Conservation (phyloP, 2,113 vertebrate genomes). For the Phalacrocorax carbo region DNA sequence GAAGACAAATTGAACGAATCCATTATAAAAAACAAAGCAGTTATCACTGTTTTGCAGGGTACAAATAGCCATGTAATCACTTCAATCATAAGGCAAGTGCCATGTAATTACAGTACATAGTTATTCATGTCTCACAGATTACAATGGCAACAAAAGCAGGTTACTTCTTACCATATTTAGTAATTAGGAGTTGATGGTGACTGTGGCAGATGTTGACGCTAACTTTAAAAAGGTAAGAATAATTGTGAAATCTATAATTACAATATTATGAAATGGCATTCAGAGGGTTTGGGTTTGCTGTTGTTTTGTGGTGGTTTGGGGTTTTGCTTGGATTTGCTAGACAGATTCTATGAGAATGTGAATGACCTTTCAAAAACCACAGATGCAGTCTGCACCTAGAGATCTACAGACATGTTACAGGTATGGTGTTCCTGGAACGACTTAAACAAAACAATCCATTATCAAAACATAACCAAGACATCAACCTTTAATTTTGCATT, state of each 20-base stretch:
- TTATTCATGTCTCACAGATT: neutral
- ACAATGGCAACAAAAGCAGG: neutral
- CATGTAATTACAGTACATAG: neutral
- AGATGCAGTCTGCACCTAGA: neutral
- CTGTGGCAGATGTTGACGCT: neutral
- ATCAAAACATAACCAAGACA: neutral
- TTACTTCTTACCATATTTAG: constrained; percentile 10
- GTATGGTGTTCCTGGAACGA: neutral
- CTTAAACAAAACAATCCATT: neutral
- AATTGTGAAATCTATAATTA: neutral
- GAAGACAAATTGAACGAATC: neutral
- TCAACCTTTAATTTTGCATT: neutral
- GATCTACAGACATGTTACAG: neutral
- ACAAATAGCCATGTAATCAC: constrained; percentile 9
- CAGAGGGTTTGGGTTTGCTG: neutral
- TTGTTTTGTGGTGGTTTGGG: neutral
- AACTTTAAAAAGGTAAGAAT: neutral
- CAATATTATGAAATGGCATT: neutral
- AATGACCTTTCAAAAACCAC: neutral
- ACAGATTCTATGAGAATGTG: neutral
- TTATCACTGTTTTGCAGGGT: neutral
- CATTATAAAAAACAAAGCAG: neutral
- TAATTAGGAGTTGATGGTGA: neutral
- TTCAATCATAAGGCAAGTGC: neutral
- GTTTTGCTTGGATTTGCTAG: neutral